A percentile compares a stretch with the other conserved stretches of the same genome.
These are phyloP conservation scores for Parauchenoglanis punctatus DNA, from an alignment of 2,797 vertebrate species.

Conservation along the genomic window DNA sequence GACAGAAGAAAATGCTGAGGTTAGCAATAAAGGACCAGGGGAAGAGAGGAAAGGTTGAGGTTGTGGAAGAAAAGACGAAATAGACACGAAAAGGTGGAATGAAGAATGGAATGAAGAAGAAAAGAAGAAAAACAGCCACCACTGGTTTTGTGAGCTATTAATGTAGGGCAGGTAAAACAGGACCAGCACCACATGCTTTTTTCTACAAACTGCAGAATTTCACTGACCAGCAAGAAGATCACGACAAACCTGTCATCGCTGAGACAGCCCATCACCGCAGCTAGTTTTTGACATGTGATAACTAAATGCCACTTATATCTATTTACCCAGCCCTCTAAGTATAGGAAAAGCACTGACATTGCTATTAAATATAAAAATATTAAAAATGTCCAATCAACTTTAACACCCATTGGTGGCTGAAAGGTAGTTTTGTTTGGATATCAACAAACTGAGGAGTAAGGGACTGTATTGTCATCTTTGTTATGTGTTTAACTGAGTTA, in stretches of 20 bases:
- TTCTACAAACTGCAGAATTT: neutral
- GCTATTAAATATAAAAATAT: neutral
- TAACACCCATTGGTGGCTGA: neutral
- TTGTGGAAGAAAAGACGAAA: neutral
- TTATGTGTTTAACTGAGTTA: constrained; percentile 22
- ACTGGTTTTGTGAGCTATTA: constrained; percentile 10
- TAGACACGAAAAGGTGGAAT: neutral
- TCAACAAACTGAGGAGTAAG: neutral
- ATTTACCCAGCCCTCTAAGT: neutral
- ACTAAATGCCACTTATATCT: neutral
- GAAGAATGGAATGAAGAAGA: neutral
- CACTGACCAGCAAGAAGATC: constrained; percentile 4
- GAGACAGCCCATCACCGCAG: neutral
- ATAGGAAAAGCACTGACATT: neutral
- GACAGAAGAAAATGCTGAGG: constrained; percentile 32
- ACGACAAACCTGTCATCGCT: neutral
- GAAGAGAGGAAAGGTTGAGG: neutral
- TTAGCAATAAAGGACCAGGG: constrained; percentile 7
- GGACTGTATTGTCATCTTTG: constrained; percentile 29
- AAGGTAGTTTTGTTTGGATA: constrained; percentile 6
- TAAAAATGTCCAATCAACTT: neutral
- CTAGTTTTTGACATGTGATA: neutral
- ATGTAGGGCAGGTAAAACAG: constrained; percentile 17
- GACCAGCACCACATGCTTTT: neutral
- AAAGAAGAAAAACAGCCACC: constrained; percentile 1